Evolutionary conservation across 1,140 invertebrate genomes (phyloP).

Genomic region (Aphidius ervi): DNA sequence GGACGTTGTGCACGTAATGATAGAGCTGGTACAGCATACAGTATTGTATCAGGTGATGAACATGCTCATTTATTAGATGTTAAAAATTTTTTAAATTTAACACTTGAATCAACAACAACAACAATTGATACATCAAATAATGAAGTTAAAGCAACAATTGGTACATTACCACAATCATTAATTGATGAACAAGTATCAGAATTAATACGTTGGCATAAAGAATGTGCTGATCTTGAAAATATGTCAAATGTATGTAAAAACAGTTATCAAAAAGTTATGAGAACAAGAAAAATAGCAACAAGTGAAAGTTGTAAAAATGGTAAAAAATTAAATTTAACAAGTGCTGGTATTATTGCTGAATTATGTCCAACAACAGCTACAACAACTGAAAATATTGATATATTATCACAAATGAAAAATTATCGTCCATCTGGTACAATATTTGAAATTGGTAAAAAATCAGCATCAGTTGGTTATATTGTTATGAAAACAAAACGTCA

Average conservation of each 20-base stretch:
- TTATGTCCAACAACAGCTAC: constrained; percentile 27
- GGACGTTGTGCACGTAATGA: constrained; percentile 96
- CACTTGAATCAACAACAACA: constrained; percentile 63
- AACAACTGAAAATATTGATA: constrained; percentile 40
- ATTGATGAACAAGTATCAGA: constrained; percentile 81
- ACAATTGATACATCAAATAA: constrained; percentile 65
- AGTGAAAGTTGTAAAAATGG: constrained; percentile 82
- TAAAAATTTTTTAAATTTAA: constrained; percentile 85
- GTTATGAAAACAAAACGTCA: constrained; percentile 70
- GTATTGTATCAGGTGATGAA: constrained; percentile 85
- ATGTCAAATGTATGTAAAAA: constrained; percentile 77
- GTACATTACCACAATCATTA: constrained; percentile 74
- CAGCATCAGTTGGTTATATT: constrained; percentile 68
- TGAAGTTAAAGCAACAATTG: constrained; percentile 60
- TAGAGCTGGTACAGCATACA: constrained; percentile 82
- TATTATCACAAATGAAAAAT: constrained; percentile 75
- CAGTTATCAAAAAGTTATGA: constrained; percentile 86
- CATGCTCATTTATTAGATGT: constrained; percentile 89
- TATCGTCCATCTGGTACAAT: constrained; percentile 86
- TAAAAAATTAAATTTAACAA: constrained; percentile 61
- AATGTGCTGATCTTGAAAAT: constrained; percentile 69
- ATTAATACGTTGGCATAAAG: constrained; percentile 72
- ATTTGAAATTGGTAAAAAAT: constrained; percentile 84
- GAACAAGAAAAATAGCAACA: constrained; percentile 81
- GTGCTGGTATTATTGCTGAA: constrained; percentile 52